These are phyloP conservation scores for Python bivittatus DNA, from an alignment of 2,113 vertebrate species.

Conservation along the genomic window DNA sequence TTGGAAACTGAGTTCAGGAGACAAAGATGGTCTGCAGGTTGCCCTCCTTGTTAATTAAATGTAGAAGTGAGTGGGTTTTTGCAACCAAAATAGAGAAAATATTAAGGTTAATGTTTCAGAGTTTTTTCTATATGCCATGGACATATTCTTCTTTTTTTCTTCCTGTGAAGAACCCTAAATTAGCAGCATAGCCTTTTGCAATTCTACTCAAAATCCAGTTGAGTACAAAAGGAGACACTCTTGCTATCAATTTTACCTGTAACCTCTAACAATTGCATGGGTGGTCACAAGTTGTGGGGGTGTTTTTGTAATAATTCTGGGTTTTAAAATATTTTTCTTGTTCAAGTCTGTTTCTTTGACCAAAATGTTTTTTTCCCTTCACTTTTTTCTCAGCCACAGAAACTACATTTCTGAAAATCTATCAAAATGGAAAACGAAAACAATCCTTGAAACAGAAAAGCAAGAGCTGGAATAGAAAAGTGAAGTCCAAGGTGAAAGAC, in stretches of 20 bases:
- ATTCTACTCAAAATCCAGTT: too few relatives aligned
- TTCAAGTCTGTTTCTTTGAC: neutral
- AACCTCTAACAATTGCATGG: neutral
- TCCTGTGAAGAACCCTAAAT: neutral
- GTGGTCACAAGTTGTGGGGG: neutral
- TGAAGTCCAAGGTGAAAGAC: constrained; percentile 62
- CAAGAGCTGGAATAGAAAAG: constrained; percentile 51
- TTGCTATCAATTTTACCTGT: neutral
- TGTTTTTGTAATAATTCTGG: neutral
- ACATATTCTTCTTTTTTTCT: neutral
- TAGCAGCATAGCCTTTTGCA: neutral
- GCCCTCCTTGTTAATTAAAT: too few relatives aligned
- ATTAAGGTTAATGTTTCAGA: neutral
- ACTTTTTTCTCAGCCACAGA: constrained; percentile 55
- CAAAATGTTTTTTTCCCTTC: neutral
- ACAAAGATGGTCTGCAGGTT: too few relatives aligned
- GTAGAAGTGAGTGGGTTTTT: too few relatives aligned
- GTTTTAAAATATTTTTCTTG: neutral
- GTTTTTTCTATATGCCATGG: neutral
- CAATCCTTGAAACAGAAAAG: constrained; percentile 47
- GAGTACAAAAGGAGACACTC: too few relatives aligned
- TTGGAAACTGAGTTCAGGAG: too few relatives aligned
- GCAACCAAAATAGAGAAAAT: neutral
- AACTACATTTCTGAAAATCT: constrained; percentile 43
- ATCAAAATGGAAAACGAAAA: constrained; percentile 47